These are phyloP conservation scores for Stigmatopora nigra DNA, from an alignment of 2,113 vertebrate genomes.

Conservation along the genomic window DNA sequence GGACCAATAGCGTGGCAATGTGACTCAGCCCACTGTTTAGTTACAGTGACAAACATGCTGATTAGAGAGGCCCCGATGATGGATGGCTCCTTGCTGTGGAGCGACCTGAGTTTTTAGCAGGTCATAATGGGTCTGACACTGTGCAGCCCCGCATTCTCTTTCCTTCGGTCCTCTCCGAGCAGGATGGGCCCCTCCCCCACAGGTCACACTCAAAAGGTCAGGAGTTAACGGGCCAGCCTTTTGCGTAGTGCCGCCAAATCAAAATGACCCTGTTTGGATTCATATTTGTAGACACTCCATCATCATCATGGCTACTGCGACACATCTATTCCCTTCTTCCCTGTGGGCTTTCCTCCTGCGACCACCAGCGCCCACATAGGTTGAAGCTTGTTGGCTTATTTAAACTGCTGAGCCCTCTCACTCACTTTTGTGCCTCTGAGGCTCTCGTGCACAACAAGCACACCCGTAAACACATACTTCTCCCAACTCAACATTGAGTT, in stretches of 20 bases:
- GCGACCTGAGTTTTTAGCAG: constrained; percentile 75
- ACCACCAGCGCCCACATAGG: constrained; percentile 45
- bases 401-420: constrained; percentile 48
- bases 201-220: constrained; percentile 70
- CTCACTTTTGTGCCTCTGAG: constrained; percentile 35
- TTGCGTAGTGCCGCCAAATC: constrained; percentile 61
- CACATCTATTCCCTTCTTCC: constrained; percentile 64
- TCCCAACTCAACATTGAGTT: constrained; percentile 33
- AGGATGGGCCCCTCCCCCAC: constrained; percentile 50
- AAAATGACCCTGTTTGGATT: constrained; percentile 74
- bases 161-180: constrained; percentile 51
- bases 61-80: constrained; percentile 78
- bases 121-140: constrained; percentile 77
- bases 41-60: constrained; percentile 80
- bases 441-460: constrained; percentile 20
- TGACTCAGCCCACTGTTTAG: constrained; percentile 71
- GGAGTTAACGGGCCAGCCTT: constrained; percentile 73
- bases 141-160: constrained; percentile 67
- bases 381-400: constrained; percentile 59
- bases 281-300: constrained; percentile 75
- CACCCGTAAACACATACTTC: constrained; percentile 18
- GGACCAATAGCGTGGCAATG: constrained; percentile 70
- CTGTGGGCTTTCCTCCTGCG: constrained; percentile 51
- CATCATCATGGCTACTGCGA: constrained; percentile 63
- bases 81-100: constrained; percentile 75